Conservation (phyloP, 2,888 invertebrate genomes). For the Cyrtodaria siliqua region DNA sequence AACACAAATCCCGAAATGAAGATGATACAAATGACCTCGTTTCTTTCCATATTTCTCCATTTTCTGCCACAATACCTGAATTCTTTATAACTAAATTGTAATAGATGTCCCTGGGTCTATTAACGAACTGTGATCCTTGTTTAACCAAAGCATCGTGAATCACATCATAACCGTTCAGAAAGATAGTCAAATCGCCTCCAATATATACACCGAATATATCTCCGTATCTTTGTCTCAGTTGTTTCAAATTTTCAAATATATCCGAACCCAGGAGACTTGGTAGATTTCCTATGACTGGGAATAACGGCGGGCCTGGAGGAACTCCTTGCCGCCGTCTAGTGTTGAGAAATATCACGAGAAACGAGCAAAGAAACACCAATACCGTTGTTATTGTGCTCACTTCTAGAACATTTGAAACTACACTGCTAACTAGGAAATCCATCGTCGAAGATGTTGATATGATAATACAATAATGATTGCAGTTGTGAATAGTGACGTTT, state of each 20-base stretch:
- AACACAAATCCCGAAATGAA: constrained; percentile 34
- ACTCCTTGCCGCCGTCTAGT: constrained; percentile 32
- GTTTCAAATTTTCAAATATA: constrained; percentile 11
- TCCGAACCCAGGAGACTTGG: constrained; percentile 28
- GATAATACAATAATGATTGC: too few species aligned
- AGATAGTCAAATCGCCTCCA: constrained; percentile 37
- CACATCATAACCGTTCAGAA: constrained; percentile 47
- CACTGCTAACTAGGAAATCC: too few species aligned
- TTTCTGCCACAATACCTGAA: constrained; percentile 20
- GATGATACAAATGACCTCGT: constrained; percentile 23
- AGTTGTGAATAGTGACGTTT: too few species aligned
- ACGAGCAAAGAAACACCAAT: constrained; percentile 36
- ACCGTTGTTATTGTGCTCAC: constrained; percentile 26
- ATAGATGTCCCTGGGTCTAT: constrained; percentile 12
- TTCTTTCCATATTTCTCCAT: constrained; percentile 45
- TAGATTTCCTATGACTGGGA: constrained; percentile 52
- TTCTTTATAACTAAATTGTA: constrained; percentile 4
- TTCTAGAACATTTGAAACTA: background rate
- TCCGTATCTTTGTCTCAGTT: constrained; percentile 39
- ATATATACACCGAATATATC: constrained; percentile 46
- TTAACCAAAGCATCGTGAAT: constrained; percentile 52
- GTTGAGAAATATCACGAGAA: constrained; percentile 23
- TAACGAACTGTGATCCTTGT: constrained; percentile 37
- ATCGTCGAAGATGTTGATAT: too few species aligned
- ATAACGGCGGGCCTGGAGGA: constrained; percentile 48